Evolutionary conservation across 2,888 invertebrate species (phyloP).

Genomic region (Hyposoter dolosus): DNA sequence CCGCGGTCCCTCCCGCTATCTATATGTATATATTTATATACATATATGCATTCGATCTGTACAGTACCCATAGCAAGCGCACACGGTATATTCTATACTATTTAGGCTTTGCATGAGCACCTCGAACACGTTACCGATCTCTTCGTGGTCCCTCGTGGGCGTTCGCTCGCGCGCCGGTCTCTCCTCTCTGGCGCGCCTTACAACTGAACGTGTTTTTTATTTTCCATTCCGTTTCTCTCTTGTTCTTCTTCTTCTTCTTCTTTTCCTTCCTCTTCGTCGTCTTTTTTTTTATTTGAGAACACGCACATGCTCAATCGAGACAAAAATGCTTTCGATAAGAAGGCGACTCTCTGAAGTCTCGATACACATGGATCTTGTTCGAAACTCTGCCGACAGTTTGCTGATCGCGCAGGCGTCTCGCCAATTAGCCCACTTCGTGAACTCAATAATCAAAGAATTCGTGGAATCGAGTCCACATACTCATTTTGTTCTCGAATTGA

Average conservation of each 20-base stretch:
- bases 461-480: constrained; percentile 19
- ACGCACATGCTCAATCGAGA: constrained; percentile 36
- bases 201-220: constrained; percentile 1
- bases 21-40: constrained; percentile 49
- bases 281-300: not conserved
- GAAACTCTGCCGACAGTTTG: not conserved
- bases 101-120: constrained; percentile 49
- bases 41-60: constrained; percentile 47
- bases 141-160: constrained; percentile 62
- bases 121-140: constrained; percentile 63
- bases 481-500: not conserved
- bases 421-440: constrained; percentile 59
- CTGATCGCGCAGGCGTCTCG: constrained; percentile 38
- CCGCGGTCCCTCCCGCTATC: constrained; percentile 57
- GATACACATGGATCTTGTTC: not conserved
- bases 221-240: constrained; percentile 1
- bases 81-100: constrained; percentile 48
- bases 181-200: constrained; percentile 14
- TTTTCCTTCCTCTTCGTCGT: constrained; percentile 6
- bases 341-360: constrained; percentile 1
- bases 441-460: constrained; percentile 57
- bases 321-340: constrained; percentile 42
- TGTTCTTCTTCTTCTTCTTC: constrained; percentile 22
- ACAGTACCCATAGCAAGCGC: constrained; percentile 35
- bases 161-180: constrained; percentile 48